Percentiles rank a stretch among this genome's conserved stretches.
Evolutionary conservation across 2,888 invertebrate species (phyloP).

Genomic region (Branchipolynoe longqiensis): DNA sequence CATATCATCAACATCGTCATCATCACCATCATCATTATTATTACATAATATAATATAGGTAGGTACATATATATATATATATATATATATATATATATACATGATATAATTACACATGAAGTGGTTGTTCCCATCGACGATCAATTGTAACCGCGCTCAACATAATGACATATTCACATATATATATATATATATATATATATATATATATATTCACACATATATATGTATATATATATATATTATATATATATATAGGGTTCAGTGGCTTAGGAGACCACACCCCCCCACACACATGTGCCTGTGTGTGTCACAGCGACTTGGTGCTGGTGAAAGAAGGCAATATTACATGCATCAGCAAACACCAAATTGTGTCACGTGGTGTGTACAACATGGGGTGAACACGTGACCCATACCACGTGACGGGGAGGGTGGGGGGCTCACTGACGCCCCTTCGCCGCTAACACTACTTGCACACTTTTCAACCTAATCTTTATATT

Average conservation of each 20-base stretch:
- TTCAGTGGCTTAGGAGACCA: background rate
- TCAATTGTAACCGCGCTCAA: constrained; percentile 11
- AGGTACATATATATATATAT: no score
- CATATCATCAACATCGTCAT: no score
- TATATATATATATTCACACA: constrained; percentile 44
- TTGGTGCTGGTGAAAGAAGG: constrained; percentile 12
- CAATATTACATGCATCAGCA: constrained; percentile 50
- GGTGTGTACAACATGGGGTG: no score
- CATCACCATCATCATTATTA: no score
- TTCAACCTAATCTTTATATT: no score
- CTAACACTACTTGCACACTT: no score
- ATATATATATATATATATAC: constrained; percentile 27
- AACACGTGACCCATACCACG: no score
- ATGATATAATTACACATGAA: constrained; percentile 34
- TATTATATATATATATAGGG: constrained; percentile 32
- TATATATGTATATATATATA: constrained; percentile 40
- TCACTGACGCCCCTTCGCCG: no score
- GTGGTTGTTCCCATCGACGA: constrained; percentile 43
- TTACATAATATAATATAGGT: no score
- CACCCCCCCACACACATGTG: background rate
- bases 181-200: constrained; percentile 39
- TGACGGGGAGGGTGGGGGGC: no score
- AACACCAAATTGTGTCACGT: constrained; percentile 26
- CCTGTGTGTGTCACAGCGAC: constrained; percentile 3
- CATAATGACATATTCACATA: constrained; percentile 35